Conservation (phyloP, 2,888 invertebrate genomes). For the Acleris emargana region DNA sequence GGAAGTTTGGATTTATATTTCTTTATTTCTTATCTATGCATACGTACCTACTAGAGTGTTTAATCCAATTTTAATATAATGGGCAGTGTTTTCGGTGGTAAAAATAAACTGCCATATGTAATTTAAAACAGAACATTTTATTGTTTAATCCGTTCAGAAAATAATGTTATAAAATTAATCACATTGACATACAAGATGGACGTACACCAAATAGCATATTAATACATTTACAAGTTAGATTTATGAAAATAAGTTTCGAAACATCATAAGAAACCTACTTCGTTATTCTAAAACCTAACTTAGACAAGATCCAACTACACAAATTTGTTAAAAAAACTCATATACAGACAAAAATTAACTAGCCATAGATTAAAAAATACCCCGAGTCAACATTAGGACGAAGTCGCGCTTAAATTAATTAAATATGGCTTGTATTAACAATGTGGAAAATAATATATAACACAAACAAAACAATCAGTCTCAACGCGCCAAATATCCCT, state of each 20-base stretch:
- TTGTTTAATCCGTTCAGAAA: conserved; percentile 82
- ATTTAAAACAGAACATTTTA: conserved; percentile 84
- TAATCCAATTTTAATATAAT: conserved; percentile 9
- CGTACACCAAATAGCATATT: conserved; percentile 81
- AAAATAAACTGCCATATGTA: conserved; percentile 66
- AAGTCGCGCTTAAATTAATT: conserved; percentile 54
- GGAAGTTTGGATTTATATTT: no score
- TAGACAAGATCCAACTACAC: conserved; percentile 76
- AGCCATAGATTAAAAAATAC: conserved; percentile 61
- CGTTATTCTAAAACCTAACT: conserved; percentile 71
- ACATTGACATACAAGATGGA: conserved; percentile 83
- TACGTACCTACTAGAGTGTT: no score
- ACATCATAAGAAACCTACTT: conserved; percentile 68
- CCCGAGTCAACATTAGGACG: conserved; percentile 58
- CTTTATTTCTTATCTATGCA: no score
- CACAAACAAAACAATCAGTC: conserved; percentile 84
- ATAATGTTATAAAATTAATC: conserved; percentile 78
- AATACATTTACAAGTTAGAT: conserved; percentile 76
- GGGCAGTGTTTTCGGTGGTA: conserved; percentile 30
- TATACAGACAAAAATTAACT: conserved; percentile 82
- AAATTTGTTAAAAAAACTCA: conserved; percentile 75
- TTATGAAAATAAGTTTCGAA: conserved; percentile 66
- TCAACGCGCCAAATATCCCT: conserved; percentile 78
- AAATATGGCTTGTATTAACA: conserved; percentile 62
- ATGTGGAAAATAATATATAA: conserved; percentile 77